Percentiles rank a stretch among this genome's conserved stretches.
Evolutionary conservation across 2,888 invertebrate species (phyloP).

Genomic region (Sicus ferrugineus): DNA sequence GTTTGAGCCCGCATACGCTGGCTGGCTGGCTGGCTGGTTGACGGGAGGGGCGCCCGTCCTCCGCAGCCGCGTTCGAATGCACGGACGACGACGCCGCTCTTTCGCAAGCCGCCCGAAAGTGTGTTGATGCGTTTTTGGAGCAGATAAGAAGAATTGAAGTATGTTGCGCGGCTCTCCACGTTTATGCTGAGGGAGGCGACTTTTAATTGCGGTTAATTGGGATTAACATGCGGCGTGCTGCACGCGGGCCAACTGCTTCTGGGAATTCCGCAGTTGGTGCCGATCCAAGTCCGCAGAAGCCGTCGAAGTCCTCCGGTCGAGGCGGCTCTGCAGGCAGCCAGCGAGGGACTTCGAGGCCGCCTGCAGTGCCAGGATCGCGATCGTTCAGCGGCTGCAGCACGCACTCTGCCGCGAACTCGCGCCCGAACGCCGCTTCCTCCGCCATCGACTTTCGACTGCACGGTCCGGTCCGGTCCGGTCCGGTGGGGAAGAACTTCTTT

Average conservation of each 20-base stretch:
- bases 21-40: too few relatives aligned
- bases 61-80: neutral
- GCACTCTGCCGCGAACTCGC: too few relatives aligned
- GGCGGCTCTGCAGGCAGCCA: neutral
- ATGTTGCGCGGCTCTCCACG: slow-evolving; percentile 22
- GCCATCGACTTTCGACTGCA: neutral
- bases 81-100: too few relatives aligned
- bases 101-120: neutral
- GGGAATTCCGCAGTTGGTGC: slow-evolving; percentile 16
- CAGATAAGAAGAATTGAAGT: neutral
- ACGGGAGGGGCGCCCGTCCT: neutral
- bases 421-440: too few relatives aligned
- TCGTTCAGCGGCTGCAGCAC: too few relatives aligned
- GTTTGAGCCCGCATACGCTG: slow-evolving; percentile 18
- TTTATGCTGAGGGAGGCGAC: slow-evolving; percentile 25
- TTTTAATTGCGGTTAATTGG: slow-evolving; percentile 63
- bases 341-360: slow-evolving; percentile 29
- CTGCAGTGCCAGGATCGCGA: neutral
- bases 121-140: too few relatives aligned
- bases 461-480: neutral
- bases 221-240: slow-evolving; percentile 51
- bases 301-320: neutral
- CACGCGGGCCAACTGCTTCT: neutral
- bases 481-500: neutral
- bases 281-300: slow-evolving; percentile 3